Conservation (phyloP, 1,140 invertebrate genomes). For the Solenopsis fugax region DNA sequence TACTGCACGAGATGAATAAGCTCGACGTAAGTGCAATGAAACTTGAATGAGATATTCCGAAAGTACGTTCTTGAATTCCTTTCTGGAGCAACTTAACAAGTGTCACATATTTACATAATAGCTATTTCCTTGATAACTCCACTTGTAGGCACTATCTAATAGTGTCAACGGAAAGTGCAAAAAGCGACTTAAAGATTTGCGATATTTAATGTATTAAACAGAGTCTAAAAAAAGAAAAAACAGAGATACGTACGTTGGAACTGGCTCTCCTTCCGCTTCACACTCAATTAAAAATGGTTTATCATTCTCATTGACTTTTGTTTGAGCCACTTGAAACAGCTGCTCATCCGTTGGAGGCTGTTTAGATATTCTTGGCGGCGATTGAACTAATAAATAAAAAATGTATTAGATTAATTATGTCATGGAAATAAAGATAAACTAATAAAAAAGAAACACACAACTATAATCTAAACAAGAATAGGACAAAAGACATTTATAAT, state of each 20-base stretch:
- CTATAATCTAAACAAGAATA: conserved; percentile 5
- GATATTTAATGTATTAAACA: background rate
- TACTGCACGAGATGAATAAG: conserved; percentile 71
- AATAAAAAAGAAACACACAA: conserved; percentile 11
- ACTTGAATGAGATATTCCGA: conserved; percentile 73
- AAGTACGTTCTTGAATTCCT: conserved; percentile 32
- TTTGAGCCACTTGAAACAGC: conserved; percentile 95
- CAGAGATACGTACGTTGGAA: conserved; percentile 90
- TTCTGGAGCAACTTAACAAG: conserved; percentile 23
- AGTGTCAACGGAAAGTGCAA: background rate
- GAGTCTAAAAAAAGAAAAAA: conserved; percentile 30
- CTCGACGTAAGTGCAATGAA: conserved; percentile 70
- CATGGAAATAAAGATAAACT: background rate
- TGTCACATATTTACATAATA: conserved; percentile 31
- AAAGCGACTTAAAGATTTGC: background rate
- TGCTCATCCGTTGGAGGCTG: conserved; percentile 96
- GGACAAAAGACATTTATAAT: conserved; percentile 22
- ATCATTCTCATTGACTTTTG: conserved; percentile 93
- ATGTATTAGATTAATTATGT: conserved; percentile 10
- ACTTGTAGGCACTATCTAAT: background rate
- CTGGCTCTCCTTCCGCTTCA: conserved; percentile 96
- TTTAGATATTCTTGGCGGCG: conserved; percentile 95
- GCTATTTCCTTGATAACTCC: background rate
- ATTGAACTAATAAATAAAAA: conserved; percentile 89
- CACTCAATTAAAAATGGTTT: conserved; percentile 98